Base-by-base conservation (phyloP, 2,888 invertebrate genomes). In the Scaptomyza parva region DNA sequence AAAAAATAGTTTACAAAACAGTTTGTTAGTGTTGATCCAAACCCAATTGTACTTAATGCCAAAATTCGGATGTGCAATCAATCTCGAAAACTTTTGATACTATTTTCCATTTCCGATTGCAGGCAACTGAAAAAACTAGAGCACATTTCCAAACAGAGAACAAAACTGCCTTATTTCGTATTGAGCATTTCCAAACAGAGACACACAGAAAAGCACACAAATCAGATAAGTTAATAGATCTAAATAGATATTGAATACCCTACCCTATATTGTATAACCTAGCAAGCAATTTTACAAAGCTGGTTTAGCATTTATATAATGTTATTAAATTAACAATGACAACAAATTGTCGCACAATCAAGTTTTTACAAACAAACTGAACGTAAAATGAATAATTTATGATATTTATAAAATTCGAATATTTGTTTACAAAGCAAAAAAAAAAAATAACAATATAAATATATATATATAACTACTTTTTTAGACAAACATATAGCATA, bases 321-420 rank as follows among this genome's bases (percentile, higher is more conserved):
- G 64, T 73, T 75, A 65, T 52, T 50, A 62, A 76, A 52, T 73
- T 50, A 52, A 65, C 57, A 70, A 48, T 50, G 61, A 63, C 60
- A 71, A 68, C 43, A 70, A 79, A 72, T 44, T 82, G 83, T 76
- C 83, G 82, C 82, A 82, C 82, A 82, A 82, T 82, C 86, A 83
- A 61, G 64, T 71, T 76, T 61, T 39, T 37, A 50, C 43, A 60
- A 67, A 33, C n/a, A 20, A 51, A 20, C 37, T 20, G 40, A 33
- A n/a, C 33, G 30, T 52, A 53, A 67, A 53, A 43, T 58, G 26
- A 43, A 63, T 65, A 67, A 68, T 65, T 74, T 48, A 60, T 51
- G 30, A 63, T 59, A 72, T 66, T 62, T 58, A 41, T 44, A 43
- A 51, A 59, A 69, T 26, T 78, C 64, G 67, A 76, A 68, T 66